Evolutionary conservation across 2,797 vertebrate species (phyloP).

Genomic region (Poecilia picta): DNA sequence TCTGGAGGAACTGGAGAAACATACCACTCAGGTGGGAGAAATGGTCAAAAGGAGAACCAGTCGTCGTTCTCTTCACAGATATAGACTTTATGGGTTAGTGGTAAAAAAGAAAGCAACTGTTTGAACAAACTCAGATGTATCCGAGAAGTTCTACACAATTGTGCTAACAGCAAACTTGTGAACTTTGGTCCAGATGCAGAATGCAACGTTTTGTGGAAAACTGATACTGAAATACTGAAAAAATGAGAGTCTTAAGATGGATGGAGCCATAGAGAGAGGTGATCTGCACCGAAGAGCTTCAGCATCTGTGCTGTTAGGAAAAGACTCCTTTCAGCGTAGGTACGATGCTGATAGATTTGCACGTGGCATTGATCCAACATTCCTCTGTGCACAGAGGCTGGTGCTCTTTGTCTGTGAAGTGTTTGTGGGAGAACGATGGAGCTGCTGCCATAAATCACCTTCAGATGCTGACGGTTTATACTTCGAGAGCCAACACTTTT

Average conservation of each 20-base stretch:
- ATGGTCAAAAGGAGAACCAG: neutral
- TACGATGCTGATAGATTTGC: constrained; percentile 27
- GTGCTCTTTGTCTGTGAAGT: constrained; percentile 42
- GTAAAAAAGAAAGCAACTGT: neutral
- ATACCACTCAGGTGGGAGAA: neutral
- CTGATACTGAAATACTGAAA: neutral
- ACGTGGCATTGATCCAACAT: constrained; percentile 51
- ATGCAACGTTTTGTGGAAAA: neutral
- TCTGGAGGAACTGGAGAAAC: neutral
- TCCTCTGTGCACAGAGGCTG: constrained; percentile 28
- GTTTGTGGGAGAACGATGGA: constrained; percentile 10
- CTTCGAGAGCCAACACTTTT: neutral
- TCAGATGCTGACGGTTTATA: constrained; percentile 34
- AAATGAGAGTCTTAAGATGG: neutral
- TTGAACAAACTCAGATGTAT: neutral
- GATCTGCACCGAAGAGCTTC: neutral
- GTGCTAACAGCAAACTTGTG: neutral
- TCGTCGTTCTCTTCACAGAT: neutral
- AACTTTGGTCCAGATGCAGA: neutral
- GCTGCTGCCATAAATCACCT: constrained; percentile 41
- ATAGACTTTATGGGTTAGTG: neutral
- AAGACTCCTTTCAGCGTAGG: neutral
- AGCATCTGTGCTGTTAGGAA: neutral
- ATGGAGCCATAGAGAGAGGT: neutral
- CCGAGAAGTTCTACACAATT: neutral